Base-by-base conservation (phyloP, 2,113 vertebrate genomes). In the Noctilio leporinus region DNA sequence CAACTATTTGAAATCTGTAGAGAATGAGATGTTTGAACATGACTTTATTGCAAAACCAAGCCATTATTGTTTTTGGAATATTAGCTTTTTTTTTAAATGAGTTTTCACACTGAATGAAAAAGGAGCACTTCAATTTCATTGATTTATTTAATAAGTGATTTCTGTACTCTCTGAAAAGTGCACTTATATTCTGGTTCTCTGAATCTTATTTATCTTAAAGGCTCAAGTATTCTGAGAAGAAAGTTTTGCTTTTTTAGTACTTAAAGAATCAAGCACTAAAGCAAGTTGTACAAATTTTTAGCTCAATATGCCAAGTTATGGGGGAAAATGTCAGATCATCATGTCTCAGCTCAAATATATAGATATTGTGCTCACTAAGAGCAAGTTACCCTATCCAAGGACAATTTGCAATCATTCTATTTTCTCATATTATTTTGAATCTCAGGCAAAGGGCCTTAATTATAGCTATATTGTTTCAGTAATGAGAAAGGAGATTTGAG, bases 81-180 rank as follows among this genome's bases (percentile, higher is more conserved):
- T 89, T 95, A 96, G 35, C 1, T 55, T 96, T 95, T n/a, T n/a
- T 49, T 90, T 86, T 91, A 62, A 96, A 95, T 95, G 67, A 96
- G 57, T 92, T 95, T 96, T 97, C 38, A 51, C 5, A 11, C 0
- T 59, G 72, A 96, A 90, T 97, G 92, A 91, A 95, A 92, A 91
- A 93, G 33, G 16, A 38, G 10, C 4, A 38, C 47, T 96, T 62
- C 85, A 69, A 78, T 95, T 96, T 69, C 20, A 77, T 59, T 94
- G 59, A 82, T 78, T 91, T 90, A 89, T 91, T 76, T 92, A 72
- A 33, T 22, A 65, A 91, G 82, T 69, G 43, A 75, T 93, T 93
- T 76, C 62, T 93, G 26, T 89, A 33, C 49, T 72, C 6, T 35
- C 9, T 85, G 26, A 67, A 96, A 96, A 97, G 40, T 72, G n/a